phyloP scores from a whole-genome alignment of 2,797 vertebrate genomes.

The Mallotus villosus region DNA sequence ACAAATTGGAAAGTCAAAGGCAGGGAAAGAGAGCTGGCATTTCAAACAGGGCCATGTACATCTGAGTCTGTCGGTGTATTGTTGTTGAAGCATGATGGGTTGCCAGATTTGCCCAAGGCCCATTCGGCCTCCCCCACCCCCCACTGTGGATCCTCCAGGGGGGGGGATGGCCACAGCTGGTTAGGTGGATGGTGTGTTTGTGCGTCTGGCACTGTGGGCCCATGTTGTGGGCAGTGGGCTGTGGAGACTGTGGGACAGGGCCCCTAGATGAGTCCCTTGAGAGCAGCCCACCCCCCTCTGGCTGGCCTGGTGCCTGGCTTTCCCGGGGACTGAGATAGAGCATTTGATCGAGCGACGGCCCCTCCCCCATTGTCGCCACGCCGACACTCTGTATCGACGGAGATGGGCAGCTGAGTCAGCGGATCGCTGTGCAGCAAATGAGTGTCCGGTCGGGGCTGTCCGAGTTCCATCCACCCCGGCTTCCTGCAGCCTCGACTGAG shows the following conservation, averaged over 20 bases:
- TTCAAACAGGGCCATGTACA: slow-evolving; percentile 62
- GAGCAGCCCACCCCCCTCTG: slow-evolving; percentile 25
- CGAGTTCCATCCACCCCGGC: slow-evolving; percentile 49
- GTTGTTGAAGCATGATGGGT: slow-evolving; percentile 30
- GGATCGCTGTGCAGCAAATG: slow-evolving; percentile 51
- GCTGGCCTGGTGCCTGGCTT: slow-evolving; percentile 49
- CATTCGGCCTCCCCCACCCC: slow-evolving; percentile 41
- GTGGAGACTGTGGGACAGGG: slow-evolving; percentile 57
- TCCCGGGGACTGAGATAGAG: slow-evolving; percentile 39
- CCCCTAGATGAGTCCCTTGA: slow-evolving; percentile 47
- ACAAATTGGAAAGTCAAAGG: slow-evolving; percentile 68
- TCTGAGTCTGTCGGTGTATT: neutral
- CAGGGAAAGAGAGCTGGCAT: slow-evolving; percentile 81
- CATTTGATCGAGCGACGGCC: slow-evolving; percentile 60
- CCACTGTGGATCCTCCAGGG: slow-evolving; percentile 39
- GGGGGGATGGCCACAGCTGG: slow-evolving; percentile 54
- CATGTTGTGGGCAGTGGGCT: slow-evolving; percentile 54
- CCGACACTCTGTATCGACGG: slow-evolving; percentile 60
- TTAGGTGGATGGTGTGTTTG: slow-evolving; percentile 52
- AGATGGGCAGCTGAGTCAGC: slow-evolving; percentile 71
- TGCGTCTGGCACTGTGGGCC: slow-evolving; percentile 50
- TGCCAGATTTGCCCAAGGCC: slow-evolving; percentile 55
- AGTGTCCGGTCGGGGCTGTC: slow-evolving; percentile 35
- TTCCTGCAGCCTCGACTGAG: slow-evolving; percentile 33
- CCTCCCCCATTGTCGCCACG: slow-evolving; percentile 47